Evolutionary conservation across 2,888 invertebrate genomes (phyloP).

Genomic region (Drosophila birchii): DNA sequence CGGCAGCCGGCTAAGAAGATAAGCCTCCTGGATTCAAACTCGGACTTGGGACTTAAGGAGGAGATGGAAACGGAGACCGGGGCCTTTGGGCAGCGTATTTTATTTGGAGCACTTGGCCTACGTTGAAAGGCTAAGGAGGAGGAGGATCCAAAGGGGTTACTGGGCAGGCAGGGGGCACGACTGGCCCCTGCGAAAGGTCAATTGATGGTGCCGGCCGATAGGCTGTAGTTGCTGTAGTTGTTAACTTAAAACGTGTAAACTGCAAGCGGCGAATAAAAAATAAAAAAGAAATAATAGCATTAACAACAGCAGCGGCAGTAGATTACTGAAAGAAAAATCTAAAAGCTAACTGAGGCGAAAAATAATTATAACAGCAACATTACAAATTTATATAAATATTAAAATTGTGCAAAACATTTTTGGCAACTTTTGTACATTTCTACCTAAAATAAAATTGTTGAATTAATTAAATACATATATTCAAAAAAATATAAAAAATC

Average conservation of each 20-base stretch:
- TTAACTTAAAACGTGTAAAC: constrained; percentile 76
- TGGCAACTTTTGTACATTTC: no score
- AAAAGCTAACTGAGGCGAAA: background rate
- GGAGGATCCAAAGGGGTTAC: background rate
- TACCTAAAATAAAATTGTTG: no score
- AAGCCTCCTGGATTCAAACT: constrained; percentile 48
- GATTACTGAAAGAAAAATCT: constrained; percentile 6
- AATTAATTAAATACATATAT: no score
- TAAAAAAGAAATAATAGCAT: background rate
- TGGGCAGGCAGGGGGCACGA: constrained; percentile 54
- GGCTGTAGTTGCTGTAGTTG: constrained; percentile 63
- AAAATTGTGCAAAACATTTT: no score
- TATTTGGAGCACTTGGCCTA: constrained; percentile 73
- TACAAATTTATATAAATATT: background rate
- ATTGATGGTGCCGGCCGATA: constrained; percentile 77
- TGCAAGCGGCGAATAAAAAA: constrained; percentile 36
- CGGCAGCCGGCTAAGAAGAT: constrained; percentile 64
- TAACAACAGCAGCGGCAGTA: constrained; percentile 23
- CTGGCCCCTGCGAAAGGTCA: constrained; percentile 74
- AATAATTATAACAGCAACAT: background rate
- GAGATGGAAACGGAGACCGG: background rate
- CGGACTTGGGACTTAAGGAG: background rate
- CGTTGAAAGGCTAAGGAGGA: constrained; percentile 59
- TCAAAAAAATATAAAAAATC: no score
- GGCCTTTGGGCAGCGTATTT: constrained; percentile 57